These are phyloP conservation scores for Hirudo medicinalis DNA, from an alignment of 1,140 invertebrate species.

Conservation along the genomic window DNA sequence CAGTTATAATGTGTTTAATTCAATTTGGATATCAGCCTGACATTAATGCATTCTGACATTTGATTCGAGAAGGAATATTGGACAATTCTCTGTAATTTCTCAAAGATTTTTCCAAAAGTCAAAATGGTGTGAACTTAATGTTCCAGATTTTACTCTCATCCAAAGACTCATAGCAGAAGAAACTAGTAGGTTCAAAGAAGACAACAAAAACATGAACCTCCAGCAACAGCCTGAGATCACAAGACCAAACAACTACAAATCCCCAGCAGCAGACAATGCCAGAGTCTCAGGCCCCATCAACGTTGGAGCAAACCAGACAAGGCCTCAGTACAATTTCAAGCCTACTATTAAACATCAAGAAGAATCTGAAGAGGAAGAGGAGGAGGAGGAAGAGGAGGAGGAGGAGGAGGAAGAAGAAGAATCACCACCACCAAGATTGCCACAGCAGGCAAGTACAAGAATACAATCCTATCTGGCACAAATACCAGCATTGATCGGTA, in stretches of 20 bases:
- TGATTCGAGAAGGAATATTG: background rate
- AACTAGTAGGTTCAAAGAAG: conserved; percentile 3
- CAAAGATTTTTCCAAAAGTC: background rate
- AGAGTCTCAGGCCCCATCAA: conserved; percentile 2
- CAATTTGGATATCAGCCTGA: background rate
- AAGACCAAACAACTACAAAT: background rate
- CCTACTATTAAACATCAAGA: background rate
- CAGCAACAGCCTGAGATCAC: background rate
- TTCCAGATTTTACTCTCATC: background rate
- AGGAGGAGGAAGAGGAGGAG: conserved; percentile 18
- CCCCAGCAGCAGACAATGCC: background rate
- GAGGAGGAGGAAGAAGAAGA: conserved; percentile 9
- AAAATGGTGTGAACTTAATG: background rate
- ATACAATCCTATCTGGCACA: no score
- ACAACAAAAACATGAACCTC: background rate
- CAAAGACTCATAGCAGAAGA: background rate
- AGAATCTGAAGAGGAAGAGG: conserved; percentile 9
- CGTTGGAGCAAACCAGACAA: background rate
- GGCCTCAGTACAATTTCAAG: background rate
- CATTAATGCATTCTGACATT: background rate
- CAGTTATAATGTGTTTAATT: background rate
- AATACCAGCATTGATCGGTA: no score
- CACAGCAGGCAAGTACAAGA: conserved; percentile 2
- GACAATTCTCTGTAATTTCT: background rate
- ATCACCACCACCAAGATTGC: background rate